A percentile compares a stretch with the other conserved stretches of the same genome.
Evolutionary conservation across 2,888 invertebrate species (phyloP).

Genomic region (Ferdinandea cuprea): DNA sequence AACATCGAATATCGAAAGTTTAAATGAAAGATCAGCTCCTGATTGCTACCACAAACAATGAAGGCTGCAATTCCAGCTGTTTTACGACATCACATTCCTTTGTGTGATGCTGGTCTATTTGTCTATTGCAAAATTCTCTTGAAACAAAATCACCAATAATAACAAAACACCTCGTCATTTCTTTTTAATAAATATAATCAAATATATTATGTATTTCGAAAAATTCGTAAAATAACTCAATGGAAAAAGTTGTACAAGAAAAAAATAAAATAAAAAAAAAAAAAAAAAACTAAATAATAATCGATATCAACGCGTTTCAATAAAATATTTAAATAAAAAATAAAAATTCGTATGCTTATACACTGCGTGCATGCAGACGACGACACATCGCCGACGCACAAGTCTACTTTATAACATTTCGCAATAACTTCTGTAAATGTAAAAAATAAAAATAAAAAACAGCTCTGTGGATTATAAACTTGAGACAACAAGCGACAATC

Average conservation of each 20-base stretch:
- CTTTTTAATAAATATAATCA: slow-evolving; percentile 55
- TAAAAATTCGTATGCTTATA: background rate
- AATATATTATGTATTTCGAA: slow-evolving; percentile 45
- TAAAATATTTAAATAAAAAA: background rate
- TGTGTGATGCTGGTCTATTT: no score
- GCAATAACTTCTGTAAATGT: slow-evolving; percentile 47
- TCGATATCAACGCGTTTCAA: background rate
- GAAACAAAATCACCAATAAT: background rate
- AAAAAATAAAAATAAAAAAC: slow-evolving; percentile 11
- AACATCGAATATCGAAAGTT: no score
- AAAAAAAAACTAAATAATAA: background rate
- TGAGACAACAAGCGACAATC: slow-evolving; percentile 21
- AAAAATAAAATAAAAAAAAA: background rate
- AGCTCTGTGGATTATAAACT: slow-evolving; percentile 12
- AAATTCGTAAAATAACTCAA: slow-evolving; percentile 37
- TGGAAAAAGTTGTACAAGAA: background rate
- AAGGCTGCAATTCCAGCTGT: no score
- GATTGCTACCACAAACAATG: no score
- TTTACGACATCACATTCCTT: no score
- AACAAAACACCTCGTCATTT: background rate
- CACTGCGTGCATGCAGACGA: background rate
- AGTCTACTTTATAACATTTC: slow-evolving; percentile 23
- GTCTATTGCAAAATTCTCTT: no score
- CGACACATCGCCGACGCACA: no score
- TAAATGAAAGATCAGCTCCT: no score